A percentile compares a stretch with the other conserved stretches of the same genome.
Evolutionary conservation across 1,140 invertebrate species (phyloP).

Genomic region (Diabrotica undecimpunctata): DNA sequence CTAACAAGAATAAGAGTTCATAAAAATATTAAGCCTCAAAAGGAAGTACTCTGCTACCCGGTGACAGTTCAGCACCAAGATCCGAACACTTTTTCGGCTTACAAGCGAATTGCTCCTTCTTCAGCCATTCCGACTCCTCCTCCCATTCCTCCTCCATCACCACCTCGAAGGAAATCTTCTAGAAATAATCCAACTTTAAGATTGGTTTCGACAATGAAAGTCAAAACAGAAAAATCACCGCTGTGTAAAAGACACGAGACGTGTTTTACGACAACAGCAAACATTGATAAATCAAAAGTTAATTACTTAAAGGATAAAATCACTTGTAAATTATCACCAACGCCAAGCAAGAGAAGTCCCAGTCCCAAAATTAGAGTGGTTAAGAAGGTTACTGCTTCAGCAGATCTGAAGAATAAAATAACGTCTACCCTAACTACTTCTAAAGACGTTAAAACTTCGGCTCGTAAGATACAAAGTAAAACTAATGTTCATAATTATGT

Average conservation of each 20-base stretch:
- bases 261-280: constrained; percentile 50
- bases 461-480: constrained; percentile 32
- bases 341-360: constrained; percentile 47
- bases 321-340: constrained; percentile 54
- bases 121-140: constrained; percentile 38
- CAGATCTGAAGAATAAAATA: constrained; percentile 34
- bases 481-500: constrained; percentile 26
- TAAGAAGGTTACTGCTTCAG: constrained; percentile 47
- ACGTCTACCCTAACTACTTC: constrained; percentile 32
- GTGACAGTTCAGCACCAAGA: constrained; percentile 48
- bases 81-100: constrained; percentile 50
- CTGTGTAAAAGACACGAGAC: constrained; percentile 53
- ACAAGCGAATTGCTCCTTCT: constrained; percentile 54
- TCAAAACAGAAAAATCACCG: constrained; percentile 34
- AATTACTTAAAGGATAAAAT: constrained; percentile 58
- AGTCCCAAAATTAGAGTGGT: constrained; percentile 41
- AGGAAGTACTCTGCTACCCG: constrained; percentile 52
- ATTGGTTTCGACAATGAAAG: constrained; percentile 57
- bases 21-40: constrained; percentile 51
- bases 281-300: constrained; percentile 51
- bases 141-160: constrained; percentile 56
- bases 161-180: constrained; percentile 68
- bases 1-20: constrained; percentile 74
- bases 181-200: constrained; percentile 66
- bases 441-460: constrained; percentile 31